phyloP scores from a whole-genome alignment of 2,888 invertebrate species.

The Lysandra coridon region DNA sequence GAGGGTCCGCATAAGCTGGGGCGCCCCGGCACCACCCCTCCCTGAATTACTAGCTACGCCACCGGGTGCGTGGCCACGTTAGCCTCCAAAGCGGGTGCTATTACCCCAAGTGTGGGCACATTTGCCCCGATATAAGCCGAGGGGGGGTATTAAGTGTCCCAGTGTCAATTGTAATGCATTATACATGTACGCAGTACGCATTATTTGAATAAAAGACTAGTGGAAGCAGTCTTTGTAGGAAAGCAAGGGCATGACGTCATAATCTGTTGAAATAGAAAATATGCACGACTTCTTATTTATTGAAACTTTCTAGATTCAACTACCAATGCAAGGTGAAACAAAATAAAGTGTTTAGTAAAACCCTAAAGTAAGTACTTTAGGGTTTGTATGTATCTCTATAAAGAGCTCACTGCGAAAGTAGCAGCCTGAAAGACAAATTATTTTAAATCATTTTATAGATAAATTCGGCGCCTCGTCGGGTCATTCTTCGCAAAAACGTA shows the following conservation, averaged over 20 bases:
- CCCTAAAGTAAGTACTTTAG: no score
- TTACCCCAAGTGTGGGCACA: slow-evolving; percentile 18
- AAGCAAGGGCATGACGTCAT: background rate
- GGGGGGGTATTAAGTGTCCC: slow-evolving; percentile 41
- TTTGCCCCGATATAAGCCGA: slow-evolving; percentile 39
- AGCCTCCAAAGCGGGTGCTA: background rate
- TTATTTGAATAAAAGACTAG: slow-evolving; percentile 21
- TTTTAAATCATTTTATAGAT: no score
- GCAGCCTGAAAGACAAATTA: no score
- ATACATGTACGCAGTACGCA: slow-evolving; percentile 31
- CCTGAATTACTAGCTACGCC: background rate
- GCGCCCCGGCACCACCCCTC: background rate
- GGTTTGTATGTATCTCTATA: no score
- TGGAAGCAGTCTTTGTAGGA: background rate
- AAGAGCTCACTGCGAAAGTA: no score
- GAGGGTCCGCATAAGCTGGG: background rate
- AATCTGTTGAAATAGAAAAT: background rate
- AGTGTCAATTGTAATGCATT: slow-evolving; percentile 37
- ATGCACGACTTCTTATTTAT: no score
- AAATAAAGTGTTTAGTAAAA: no score
- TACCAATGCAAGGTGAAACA: no score
- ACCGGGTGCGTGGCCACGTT: background rate
- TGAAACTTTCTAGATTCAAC: no score
- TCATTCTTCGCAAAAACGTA: no score
- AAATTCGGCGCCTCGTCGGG: no score